Base-by-base conservation (phyloP, 2,888 invertebrate genomes). In the Dastarcus helophoroides region DNA sequence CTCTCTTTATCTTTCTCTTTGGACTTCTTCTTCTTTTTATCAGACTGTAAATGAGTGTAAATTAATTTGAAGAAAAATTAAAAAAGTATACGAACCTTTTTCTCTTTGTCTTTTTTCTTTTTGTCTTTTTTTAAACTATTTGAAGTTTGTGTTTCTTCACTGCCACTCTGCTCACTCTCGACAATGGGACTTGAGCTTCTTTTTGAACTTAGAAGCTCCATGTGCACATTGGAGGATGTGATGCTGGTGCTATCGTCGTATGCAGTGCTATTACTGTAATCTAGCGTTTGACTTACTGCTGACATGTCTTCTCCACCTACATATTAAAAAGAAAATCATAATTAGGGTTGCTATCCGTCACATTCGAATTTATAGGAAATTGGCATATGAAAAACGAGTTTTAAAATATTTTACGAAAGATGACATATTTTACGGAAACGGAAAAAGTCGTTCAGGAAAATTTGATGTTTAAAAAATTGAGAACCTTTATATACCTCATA, bases 1-100 rank as follows among this genome's bases (percentile, higher is more conserved):
- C 69, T 73, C 26, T 71, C 67, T 46, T 69, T 71, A 17, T 55
- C 50, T 39, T 63, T 65, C 11, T 66, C 63, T 44, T 68, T 69
- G 34, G 64, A 65, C 51, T 68, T 68, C 38, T 68, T 65, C 37
- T 53, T 48, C 40, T 60, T 62, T 44, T 59, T 59, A 26, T 58
- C 51, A 28, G 43, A 29, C 54, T 54, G 31, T 16, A 23, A 9
- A 23, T 23, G 23, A 23, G 9, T 9, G 23, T 7, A 23, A 6
- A 23, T 8, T 23, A 23, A 6, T 23, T n/a, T 12, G 5, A 7
- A 13, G 3, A 29, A 32, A 30, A 8, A 22, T 7, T 11, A 21
- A 22, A 29, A 33, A 37, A 12, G 41, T 28, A 3, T 6, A 25
- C 14, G 63, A 3, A 66, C 63, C 46, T 65, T 68, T 41, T 57